A percentile compares a stretch with the other conserved stretches of the same genome.
Evolutionary conservation across 2,113 vertebrate genomes (phyloP).

Genomic region (Sylvilagus bachmani): DNA sequence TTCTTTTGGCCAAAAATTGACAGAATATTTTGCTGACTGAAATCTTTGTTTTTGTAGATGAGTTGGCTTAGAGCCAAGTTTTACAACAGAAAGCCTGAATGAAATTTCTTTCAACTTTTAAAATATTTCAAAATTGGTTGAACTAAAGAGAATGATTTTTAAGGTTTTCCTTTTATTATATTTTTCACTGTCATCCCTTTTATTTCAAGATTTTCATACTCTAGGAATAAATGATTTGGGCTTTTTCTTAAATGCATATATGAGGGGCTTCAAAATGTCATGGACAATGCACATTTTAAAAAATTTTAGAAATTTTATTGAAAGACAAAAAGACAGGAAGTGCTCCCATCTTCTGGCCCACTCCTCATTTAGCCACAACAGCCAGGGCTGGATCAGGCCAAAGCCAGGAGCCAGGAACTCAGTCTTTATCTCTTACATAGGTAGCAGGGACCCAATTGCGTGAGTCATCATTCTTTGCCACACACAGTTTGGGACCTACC

Average conservation of each 20-base stretch:
- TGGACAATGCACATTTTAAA: too few relatives aligned
- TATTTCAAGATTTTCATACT: not conserved
- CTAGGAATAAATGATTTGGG: not conserved
- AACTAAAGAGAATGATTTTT: not conserved
- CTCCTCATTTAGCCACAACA: too few relatives aligned
- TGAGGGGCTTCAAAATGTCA: not conserved
- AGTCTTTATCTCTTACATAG: too few relatives aligned
- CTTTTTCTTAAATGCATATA: not conserved
- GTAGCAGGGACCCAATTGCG: too few relatives aligned
- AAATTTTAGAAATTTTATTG: too few relatives aligned
- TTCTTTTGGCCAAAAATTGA: conserved; percentile 64
- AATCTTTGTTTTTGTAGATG: conserved; percentile 62
- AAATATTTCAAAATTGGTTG: conserved; percentile 21
- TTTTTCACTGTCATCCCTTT: not conserved
- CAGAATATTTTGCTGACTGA: conserved; percentile 65
- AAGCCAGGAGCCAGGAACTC: too few relatives aligned
- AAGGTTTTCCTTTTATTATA: not conserved
- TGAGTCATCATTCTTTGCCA: too few relatives aligned
- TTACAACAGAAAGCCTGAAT: not conserved
- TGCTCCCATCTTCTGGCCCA: too few relatives aligned
- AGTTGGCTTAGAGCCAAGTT: conserved; percentile 39
- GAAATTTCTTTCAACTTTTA: conserved; percentile 44
- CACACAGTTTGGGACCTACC: too few relatives aligned
- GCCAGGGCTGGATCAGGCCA: too few relatives aligned
- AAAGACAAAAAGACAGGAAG: too few relatives aligned